Base-by-base conservation (phyloP, 2,888 invertebrate species). In the Brachyptera risi region DNA sequence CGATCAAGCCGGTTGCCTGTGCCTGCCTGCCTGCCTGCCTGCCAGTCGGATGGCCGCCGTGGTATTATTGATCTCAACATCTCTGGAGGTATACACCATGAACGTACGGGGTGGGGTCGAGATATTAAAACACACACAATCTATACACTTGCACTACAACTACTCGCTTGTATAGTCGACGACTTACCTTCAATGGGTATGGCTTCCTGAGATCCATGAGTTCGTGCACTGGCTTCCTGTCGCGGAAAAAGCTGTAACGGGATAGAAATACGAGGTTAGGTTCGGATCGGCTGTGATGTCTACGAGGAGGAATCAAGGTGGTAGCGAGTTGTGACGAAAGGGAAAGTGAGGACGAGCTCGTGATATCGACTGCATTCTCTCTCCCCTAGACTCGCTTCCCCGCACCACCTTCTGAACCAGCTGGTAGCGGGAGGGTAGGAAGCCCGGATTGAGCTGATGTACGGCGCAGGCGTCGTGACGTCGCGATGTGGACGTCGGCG, bases 391-490 rank as follows among this genome's bases (percentile, higher is more conserved):
- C 72, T 49, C 37, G 40, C 38, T 54, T 61, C 44, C 65, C 37
- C 56, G 15, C 26, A 50, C 47, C 59, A 21, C 17, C 35, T 40
- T 27, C 19, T 40, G 51, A n/a, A 26, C 51, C 38, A 19, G 37
- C 13, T 54, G 51, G 31, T 9, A 19, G 21, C 35, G 26, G 37
- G 49, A 49, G 49, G 47, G 37, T 21, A n/a, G 37, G 56, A 31
- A 13, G 47, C 42, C 44, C 60, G 42, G 56, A 24, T 17, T 19
- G 15, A 37, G 54, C 54, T 54, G 68, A 68, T 68, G 71, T 68
- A 76, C 74, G 77, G 75, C 75, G 72, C 75, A 76, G 78, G 78
- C 78, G 80, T 80, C 80, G 80, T 78, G 74, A 75, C 74, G 71
- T 74, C 74, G 65, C 71, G 72, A 71, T 72, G 78, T 72, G 59